These are phyloP conservation scores for Phyllopteryx taeniolatus DNA, from an alignment of 2,113 vertebrate genomes.

Conservation along the genomic window DNA sequence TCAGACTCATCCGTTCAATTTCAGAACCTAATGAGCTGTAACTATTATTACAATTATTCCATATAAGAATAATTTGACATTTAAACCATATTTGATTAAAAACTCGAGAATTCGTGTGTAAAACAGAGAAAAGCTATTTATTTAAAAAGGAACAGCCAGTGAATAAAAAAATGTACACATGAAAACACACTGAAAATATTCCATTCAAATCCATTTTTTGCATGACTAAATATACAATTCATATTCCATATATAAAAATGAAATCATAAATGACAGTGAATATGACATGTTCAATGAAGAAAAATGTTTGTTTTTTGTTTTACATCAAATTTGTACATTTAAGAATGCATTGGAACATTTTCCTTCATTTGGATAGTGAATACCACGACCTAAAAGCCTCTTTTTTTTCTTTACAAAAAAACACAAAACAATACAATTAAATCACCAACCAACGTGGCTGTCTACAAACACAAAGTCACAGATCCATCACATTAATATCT, in stretches of 20 bases:
- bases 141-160: neutral
- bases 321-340: neutral
- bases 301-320: neutral
- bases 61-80: neutral
- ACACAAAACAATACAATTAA: neutral
- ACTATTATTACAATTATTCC: no score
- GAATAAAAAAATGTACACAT: neutral
- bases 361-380: neutral
- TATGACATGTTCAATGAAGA: neutral
- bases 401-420: neutral
- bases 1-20: no score
- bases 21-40: no score
- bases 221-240: neutral
- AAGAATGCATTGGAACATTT: neutral
- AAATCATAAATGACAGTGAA: neutral
- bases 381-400: neutral
- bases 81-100: neutral
- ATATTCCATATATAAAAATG: neutral
- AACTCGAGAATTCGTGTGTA: neutral
- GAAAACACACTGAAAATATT: neutral
- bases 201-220: neutral
- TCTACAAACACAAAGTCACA: slow-evolving; percentile 5
- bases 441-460: neutral
- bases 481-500: slow-evolving; percentile 1
- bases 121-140: neutral